Percentiles rank a stretch among this genome's conserved stretches.
Conservation (phyloP, 2,797 vertebrate genomes). For the Passerculus sandwichensis region DNA sequence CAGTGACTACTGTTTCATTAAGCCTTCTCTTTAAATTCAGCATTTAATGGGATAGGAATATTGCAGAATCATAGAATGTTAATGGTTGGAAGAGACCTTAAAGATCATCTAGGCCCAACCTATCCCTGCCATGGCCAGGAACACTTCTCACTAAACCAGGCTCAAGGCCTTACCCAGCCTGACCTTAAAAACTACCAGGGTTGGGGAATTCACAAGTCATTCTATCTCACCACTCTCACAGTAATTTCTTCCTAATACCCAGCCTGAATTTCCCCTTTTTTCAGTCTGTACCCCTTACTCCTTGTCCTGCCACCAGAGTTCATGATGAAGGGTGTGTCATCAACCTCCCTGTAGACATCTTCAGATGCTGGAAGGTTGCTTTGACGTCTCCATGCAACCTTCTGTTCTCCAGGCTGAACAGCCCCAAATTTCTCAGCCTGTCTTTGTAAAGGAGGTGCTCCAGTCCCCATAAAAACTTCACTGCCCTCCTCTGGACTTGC, state of each 20-base stretch:
- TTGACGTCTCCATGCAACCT: not conserved
- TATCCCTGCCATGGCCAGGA: not conserved
- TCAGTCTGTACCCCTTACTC: not conserved
- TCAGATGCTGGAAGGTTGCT: not conserved
- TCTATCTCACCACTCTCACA: not conserved
- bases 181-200: no score
- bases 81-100: not conserved
- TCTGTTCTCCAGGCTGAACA: not conserved
- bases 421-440: not conserved
- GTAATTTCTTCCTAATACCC: not conserved
- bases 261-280: not conserved
- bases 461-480: not conserved
- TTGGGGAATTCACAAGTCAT: no score
- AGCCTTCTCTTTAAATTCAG: not conserved
- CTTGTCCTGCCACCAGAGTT: not conserved
- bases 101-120: no score
- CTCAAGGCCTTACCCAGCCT: not conserved
- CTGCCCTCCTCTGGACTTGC: not conserved
- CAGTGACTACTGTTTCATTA: not conserved
- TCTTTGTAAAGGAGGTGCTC: not conserved
- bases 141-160: not conserved
- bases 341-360: not conserved
- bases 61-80: rapidly evolving
- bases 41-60: not conserved
- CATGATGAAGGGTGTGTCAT: not conserved